These are phyloP conservation scores for Trachythela sp. DNA, from an alignment of 64 coral and sea anemone species.

Conservation along the genomic window DNA sequence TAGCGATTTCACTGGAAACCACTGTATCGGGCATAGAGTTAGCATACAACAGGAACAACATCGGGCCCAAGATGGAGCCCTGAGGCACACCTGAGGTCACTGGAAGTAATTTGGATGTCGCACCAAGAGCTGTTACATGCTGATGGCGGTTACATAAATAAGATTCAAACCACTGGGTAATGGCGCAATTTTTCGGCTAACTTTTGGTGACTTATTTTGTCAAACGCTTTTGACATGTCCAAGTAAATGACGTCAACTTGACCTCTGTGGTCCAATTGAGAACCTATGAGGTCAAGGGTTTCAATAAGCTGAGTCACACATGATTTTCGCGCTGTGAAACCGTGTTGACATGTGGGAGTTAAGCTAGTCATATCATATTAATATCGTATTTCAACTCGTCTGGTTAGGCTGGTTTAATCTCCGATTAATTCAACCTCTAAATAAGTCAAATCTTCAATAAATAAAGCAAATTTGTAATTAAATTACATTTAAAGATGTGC, in stretches of 20 bases:
- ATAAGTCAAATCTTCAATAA: too few species aligned
- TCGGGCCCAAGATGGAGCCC: slow-evolving; percentile 1
- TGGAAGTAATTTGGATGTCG: slow-evolving; percentile 21
- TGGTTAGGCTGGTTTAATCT: too few species aligned
- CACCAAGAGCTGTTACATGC: background rate
- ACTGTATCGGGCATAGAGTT: slow-evolving; percentile 2
- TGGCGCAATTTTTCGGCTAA: background rate
- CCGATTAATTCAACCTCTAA: too few species aligned
- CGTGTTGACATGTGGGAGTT: slow-evolving; percentile 24
- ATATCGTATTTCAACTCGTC: too few species aligned
- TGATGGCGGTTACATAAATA: slow-evolving; percentile 22
- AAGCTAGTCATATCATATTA: background rate
- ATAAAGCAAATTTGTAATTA: too few species aligned
- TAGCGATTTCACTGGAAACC: background rate
- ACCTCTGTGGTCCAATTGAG: slow-evolving; percentile 25
- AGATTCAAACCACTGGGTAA: slow-evolving; percentile 11
- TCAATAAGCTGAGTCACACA: slow-evolving; percentile 22
- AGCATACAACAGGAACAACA: slow-evolving; percentile 27
- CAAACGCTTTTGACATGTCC: slow-evolving; percentile 24
- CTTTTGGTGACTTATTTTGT: slow-evolving; percentile 25
- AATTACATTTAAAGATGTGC: too few species aligned
- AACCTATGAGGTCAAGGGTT: slow-evolving; percentile 21
- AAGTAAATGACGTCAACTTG: too few species aligned
- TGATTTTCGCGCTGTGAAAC: slow-evolving; percentile 21
- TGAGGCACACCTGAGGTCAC: slow-evolving; percentile 18